Conservation (phyloP, 2,888 invertebrate genomes). For the Amphipoea lucens region DNA sequence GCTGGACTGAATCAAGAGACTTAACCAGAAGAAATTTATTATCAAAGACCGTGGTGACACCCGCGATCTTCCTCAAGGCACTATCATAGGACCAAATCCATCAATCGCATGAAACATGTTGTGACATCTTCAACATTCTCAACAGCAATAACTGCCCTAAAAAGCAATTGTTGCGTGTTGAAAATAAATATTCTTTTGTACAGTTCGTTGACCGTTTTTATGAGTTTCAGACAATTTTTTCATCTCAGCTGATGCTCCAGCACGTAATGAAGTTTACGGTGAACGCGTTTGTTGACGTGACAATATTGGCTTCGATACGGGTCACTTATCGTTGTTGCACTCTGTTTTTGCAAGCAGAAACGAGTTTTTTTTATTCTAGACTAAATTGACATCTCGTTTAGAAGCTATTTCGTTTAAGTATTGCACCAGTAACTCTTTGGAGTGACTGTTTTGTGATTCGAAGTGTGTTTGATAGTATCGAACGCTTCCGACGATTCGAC, state of each 20-base stretch:
- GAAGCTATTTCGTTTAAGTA: conserved; percentile 5
- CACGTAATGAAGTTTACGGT: conserved; percentile 80
- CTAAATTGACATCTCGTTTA: conserved; percentile 8
- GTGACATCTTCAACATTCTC: not conserved
- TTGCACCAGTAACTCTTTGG: conserved; percentile 2
- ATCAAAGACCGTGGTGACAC: not conserved
- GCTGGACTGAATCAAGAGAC: not conserved
- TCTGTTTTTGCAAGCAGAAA: conserved; percentile 33
- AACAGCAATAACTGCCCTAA: conserved; percentile 26
- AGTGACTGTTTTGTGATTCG: conserved; percentile 4
- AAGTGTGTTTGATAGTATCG: conserved; percentile 40
- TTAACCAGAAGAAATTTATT: not conserved
- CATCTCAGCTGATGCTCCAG: conserved; percentile 63
- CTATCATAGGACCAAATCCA: conserved; percentile 2
- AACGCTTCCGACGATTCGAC: conserved; percentile 57
- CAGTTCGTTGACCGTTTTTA: conserved; percentile 77
- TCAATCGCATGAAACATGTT: not conserved
- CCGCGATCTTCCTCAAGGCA: not conserved
- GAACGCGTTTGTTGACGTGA: conserved; percentile 81
- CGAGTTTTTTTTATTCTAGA: conserved; percentile 12
- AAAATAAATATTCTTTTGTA: conserved; percentile 33
- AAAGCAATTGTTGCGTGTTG: conserved; percentile 38
- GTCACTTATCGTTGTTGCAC: conserved; percentile 64
- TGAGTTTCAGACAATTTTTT: conserved; percentile 63
- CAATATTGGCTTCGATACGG: conserved; percentile 78